These are phyloP conservation scores for Polymixis lichenea DNA, from an alignment of 2,888 invertebrate genomes.

Conservation along the genomic window DNA sequence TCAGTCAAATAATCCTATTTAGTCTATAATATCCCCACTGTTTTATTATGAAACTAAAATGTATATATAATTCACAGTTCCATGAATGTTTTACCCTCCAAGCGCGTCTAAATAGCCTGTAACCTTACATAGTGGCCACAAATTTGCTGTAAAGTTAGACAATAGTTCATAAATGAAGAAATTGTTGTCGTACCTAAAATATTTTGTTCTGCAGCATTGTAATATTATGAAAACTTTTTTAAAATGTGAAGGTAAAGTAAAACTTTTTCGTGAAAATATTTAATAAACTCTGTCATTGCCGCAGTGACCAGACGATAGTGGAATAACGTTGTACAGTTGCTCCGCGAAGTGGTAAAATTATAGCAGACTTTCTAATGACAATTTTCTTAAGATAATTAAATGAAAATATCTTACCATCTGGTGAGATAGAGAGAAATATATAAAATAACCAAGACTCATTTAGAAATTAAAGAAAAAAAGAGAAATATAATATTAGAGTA, in stretches of 20 bases:
- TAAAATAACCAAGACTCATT: not conserved
- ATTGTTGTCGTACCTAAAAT: slow-evolving; percentile 3
- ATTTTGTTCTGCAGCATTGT: not conserved
- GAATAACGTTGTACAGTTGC: not conserved
- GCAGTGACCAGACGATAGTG: slow-evolving; percentile 15
- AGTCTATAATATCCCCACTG: too few relatives aligned
- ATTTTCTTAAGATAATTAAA: slow-evolving; percentile 30
- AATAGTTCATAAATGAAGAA: slow-evolving; percentile 16
- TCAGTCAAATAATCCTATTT: not conserved
- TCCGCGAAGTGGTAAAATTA: not conserved
- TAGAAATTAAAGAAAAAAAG: too few relatives aligned
- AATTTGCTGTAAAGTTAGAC: slow-evolving; percentile 1
- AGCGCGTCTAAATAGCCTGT: slow-evolving; percentile 25
- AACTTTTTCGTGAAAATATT: slow-evolving; percentile 23
- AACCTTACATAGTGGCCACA: slow-evolving; percentile 20
- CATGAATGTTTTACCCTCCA: slow-evolving; percentile 21
- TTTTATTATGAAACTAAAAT: slow-evolving; percentile 1
- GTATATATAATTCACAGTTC: slow-evolving; percentile 26
- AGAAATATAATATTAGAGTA: not conserved
- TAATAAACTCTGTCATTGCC: slow-evolving; percentile 15
- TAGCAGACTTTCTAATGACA: not conserved
- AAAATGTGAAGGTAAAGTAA: slow-evolving; percentile 15
- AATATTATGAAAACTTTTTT: slow-evolving; percentile 21
- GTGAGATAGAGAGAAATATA: not conserved
- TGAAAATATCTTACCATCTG: slow-evolving; percentile 4